Evolutionary conservation across 2,888 invertebrate species (phyloP).

Genomic region (Hemicrepidius hirtus): DNA sequence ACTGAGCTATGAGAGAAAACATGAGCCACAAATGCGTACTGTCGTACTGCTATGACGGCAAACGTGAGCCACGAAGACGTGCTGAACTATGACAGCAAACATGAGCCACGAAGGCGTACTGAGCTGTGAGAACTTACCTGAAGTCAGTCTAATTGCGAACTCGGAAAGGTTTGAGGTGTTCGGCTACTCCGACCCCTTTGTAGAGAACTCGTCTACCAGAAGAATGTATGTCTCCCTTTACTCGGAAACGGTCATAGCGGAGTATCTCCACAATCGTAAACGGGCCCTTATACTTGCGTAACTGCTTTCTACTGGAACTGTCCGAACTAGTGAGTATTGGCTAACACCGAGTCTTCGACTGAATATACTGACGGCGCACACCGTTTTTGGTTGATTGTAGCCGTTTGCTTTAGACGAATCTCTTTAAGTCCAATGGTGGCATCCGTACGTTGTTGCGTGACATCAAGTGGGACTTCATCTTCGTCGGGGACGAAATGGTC

Average conservation of each 20-base stretch:
- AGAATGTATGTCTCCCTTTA: too few relatives aligned
- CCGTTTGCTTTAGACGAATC: not conserved
- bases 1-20: too few relatives aligned
- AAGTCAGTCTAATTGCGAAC: too few relatives aligned
- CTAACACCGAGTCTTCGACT: not conserved
- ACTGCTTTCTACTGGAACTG: constrained; percentile 19
- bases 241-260: not conserved
- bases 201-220: too few relatives aligned
- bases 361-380: not conserved
- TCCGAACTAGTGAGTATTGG: not conserved
- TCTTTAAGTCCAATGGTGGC: not conserved
- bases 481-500: not conserved
- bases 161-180: too few relatives aligned
- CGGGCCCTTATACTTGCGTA: constrained; percentile 38
- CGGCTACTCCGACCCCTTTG: too few relatives aligned
- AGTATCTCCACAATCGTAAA: constrained; percentile 29
- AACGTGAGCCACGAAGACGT: too few relatives aligned
- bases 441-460: not conserved
- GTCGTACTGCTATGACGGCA: too few relatives aligned
- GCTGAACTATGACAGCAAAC: too few relatives aligned
- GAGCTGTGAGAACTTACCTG: too few relatives aligned
- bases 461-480: not conserved
- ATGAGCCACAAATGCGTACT: too few relatives aligned
- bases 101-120: too few relatives aligned
- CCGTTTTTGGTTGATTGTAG: not conserved